phyloP scores from a whole-genome alignment of 2,888 invertebrate genomes.

The Lasioglossum malachurum region DNA sequence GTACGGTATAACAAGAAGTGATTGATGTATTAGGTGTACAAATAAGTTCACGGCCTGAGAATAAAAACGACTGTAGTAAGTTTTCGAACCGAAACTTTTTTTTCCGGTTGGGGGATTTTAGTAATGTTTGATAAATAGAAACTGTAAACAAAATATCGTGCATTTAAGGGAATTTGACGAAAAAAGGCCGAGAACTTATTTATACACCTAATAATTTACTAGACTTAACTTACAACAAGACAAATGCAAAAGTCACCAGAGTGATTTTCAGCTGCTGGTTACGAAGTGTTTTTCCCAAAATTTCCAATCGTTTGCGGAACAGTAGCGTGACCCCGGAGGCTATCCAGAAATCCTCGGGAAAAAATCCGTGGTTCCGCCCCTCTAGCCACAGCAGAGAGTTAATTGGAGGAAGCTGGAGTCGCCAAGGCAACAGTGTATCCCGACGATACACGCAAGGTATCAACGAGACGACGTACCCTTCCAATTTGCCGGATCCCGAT shows the following conservation, averaged over 20 bases:
- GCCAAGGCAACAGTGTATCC: conserved; percentile 24
- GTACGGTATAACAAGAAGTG: too few species aligned
- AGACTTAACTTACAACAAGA: neutral
- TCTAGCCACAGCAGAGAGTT: neutral
- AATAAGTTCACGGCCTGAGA: too few species aligned
- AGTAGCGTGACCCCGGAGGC: neutral
- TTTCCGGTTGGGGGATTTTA: too few species aligned
- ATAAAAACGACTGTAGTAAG: too few species aligned
- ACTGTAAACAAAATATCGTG: too few species aligned
- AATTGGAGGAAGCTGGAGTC: conserved; percentile 24
- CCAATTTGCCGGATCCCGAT: conserved; percentile 13
- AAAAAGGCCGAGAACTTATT: too few species aligned
- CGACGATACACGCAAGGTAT: neutral
- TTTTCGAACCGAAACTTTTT: too few species aligned
- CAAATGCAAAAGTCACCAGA: neutral
- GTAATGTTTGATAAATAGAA: too few species aligned
- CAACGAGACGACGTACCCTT: conserved; percentile 17
- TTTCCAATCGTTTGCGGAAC: neutral
- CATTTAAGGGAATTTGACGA: too few species aligned
- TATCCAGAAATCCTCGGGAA: neutral
- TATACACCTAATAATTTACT: neutral
- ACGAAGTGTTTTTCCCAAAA: neutral
- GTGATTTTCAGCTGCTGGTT: neutral
- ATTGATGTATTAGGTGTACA: too few species aligned
- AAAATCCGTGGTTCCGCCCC: neutral